Percentiles rank a stretch among this genome's conserved stretches.
Conservation (phyloP, 2,888 invertebrate species). For the Steinernema carpocapsae region DNA sequence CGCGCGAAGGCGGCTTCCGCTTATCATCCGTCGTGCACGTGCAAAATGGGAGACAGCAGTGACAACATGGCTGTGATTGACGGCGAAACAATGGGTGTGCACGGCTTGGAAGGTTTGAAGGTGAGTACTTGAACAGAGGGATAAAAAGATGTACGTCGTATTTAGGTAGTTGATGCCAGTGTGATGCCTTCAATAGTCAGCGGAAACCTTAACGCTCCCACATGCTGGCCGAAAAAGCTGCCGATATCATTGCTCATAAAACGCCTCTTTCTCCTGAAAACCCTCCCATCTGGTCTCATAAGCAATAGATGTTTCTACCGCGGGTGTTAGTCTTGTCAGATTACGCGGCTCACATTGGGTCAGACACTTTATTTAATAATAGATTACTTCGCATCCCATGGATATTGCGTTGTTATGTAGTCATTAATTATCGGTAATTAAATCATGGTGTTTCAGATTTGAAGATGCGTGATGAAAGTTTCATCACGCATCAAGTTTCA, state of each 20-base stretch:
- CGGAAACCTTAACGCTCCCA: slow-evolving; percentile 76
- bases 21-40: slow-evolving; percentile 83
- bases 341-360: not conserved
- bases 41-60: slow-evolving; percentile 75
- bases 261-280: slow-evolving; percentile 64
- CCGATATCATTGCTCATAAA: slow-evolving; percentile 71
- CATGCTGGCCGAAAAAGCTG: slow-evolving; percentile 73
- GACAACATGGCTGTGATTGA: slow-evolving; percentile 77
- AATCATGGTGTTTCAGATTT: too few species aligned
- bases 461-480: too few species aligned
- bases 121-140: slow-evolving; percentile 37
- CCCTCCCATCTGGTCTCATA: slow-evolving; percentile 48
- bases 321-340: slow-evolving; percentile 2
- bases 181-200: slow-evolving; percentile 80
- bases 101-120: slow-evolving; percentile 52
- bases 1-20: slow-evolving; percentile 73
- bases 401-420: not conserved
- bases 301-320: not conserved
- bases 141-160: slow-evolving; percentile 37
- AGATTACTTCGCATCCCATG: not conserved
- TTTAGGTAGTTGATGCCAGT: slow-evolving; percentile 82
- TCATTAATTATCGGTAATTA: not conserved
- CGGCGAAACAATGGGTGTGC: slow-evolving; percentile 70
- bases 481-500: too few species aligned
- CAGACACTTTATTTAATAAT: not conserved